A percentile compares a stretch with the other conserved stretches of the same genome.
These are phyloP conservation scores for Synodontis membranacea DNA, from an alignment of 2,113 vertebrate species.

Conservation along the genomic window DNA sequence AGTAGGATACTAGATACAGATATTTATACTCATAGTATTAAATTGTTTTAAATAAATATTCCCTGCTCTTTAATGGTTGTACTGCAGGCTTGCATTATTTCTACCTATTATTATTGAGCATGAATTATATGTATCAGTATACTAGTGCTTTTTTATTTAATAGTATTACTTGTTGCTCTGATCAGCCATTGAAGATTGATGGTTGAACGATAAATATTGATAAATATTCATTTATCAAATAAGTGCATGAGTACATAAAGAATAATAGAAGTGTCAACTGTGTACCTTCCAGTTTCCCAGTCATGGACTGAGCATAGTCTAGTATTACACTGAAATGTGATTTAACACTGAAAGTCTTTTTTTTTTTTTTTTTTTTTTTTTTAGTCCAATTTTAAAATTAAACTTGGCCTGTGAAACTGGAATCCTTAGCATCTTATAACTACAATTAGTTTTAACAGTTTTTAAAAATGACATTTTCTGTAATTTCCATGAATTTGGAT, in stretches of 20 bases:
- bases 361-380: no score
- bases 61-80: background rate
- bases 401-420: background rate
- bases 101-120: background rate
- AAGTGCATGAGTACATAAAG: background rate
- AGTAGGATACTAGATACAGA: background rate
- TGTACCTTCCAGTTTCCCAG: background rate
- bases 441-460: background rate
- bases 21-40: background rate
- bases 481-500: background rate
- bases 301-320: background rate
- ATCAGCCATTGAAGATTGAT: background rate
- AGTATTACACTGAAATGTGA: background rate
- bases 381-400: background rate
- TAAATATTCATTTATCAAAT: background rate
- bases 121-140: background rate
- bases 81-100: background rate
- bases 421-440: background rate
- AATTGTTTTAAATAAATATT: no score
- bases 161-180: background rate
- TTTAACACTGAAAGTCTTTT: background rate
- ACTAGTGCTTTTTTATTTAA: background rate
- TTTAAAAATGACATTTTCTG: background rate
- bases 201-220: background rate
- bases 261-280: slow-evolving; percentile 9